phyloP scores from a whole-genome alignment of 2,888 invertebrate species.

The Dasypogon diadema region DNA sequence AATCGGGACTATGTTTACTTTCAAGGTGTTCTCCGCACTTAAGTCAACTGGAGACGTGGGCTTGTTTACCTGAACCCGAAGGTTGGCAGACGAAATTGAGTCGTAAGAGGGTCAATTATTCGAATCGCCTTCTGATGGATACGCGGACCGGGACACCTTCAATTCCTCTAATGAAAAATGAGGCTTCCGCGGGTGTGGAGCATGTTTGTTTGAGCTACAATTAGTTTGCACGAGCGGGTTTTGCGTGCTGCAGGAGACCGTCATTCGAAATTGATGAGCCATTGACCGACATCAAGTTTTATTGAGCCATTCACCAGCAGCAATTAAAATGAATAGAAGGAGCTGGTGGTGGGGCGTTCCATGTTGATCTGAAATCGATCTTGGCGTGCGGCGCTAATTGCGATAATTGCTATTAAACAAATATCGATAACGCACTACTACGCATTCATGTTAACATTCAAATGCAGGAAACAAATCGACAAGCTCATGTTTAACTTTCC shows the following conservation, averaged over 20 bases:
- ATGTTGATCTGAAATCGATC: neutral
- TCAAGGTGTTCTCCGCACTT: slow-evolving; percentile 12
- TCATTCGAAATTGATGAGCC: slow-evolving; percentile 34
- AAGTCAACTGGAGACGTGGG: neutral
- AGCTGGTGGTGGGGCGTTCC: neutral
- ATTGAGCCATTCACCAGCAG: neutral
- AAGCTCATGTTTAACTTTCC: no score
- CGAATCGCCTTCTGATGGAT: neutral
- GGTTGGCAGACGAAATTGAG: slow-evolving; percentile 4
- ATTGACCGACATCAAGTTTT: slow-evolving; percentile 39
- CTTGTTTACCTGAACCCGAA: neutral
- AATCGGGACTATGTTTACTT: slow-evolving; percentile 23
- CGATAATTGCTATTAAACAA: neutral
- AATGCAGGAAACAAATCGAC: no score
- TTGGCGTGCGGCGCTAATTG: neutral
- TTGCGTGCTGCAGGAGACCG: slow-evolving; percentile 37
- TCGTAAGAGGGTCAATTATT: slow-evolving; percentile 27
- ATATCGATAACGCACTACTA: no score
- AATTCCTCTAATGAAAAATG: slow-evolving; percentile 12
- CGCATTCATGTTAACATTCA: no score
- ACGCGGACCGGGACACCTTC: slow-evolving; percentile 11
- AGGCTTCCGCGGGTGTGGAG: slow-evolving; percentile 20
- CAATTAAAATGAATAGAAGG: neutral
- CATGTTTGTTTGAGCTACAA: slow-evolving; percentile 39
- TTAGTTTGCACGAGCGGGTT: slow-evolving; percentile 32